These are phyloP conservation scores for Morone saxatilis DNA, from an alignment of 2,113 vertebrate genomes.

Conservation along the genomic window DNA sequence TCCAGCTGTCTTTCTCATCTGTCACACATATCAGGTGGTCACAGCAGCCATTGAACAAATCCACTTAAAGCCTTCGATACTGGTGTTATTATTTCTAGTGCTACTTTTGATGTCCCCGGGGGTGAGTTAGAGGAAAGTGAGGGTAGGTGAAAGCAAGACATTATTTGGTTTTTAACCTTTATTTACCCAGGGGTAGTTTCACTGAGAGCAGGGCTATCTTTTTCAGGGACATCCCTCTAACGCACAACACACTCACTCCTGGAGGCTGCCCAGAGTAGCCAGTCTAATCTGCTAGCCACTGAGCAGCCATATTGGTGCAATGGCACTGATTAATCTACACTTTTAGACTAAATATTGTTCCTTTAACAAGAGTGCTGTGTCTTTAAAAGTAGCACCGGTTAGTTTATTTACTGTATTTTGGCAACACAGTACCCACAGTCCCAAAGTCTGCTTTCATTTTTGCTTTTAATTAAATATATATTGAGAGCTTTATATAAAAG, in stretches of 20 bases:
- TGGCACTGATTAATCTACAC: neutral
- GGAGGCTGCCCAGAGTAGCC: slow-evolving; percentile 3
- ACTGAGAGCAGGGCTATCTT: neutral
- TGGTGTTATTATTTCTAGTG: slow-evolving; percentile 45
- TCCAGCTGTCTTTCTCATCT: slow-evolving; percentile 50
- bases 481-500: slow-evolving; percentile 67
- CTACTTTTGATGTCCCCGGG: slow-evolving; percentile 24
- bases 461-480: slow-evolving; percentile 60
- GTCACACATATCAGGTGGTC: slow-evolving; percentile 54
- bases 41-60: slow-evolving; percentile 50
- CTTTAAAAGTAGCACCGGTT: slow-evolving; percentile 25
- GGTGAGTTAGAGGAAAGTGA: slow-evolving; percentile 29
- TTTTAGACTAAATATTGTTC: neutral
- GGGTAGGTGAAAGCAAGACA: slow-evolving; percentile 10
- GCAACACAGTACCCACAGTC: slow-evolving; percentile 26
- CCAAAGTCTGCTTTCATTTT: slow-evolving; percentile 38
- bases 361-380: neutral
- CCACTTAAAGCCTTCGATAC: slow-evolving; percentile 30
- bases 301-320: neutral
- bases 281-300: slow-evolving; percentile 1
- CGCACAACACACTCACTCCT: slow-evolving; percentile 2
- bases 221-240: neutral
- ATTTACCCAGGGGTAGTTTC: neutral
- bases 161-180: slow-evolving; percentile 27
- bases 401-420: slow-evolving; percentile 3